Base-by-base conservation (phyloP, 2,888 invertebrate genomes). In the Cryptophagus acutangulus region DNA sequence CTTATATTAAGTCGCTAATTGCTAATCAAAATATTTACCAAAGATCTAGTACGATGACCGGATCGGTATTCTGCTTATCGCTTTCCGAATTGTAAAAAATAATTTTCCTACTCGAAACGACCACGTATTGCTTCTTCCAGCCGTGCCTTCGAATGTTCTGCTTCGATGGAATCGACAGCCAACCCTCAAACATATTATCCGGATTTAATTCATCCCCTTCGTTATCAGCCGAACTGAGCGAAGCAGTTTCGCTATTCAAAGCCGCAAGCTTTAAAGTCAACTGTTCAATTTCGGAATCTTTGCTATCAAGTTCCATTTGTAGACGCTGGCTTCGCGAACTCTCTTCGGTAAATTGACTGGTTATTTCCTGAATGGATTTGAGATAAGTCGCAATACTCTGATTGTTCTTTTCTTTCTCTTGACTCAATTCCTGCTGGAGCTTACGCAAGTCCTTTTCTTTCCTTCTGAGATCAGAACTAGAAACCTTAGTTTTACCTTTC, bases 91-190 rank as follows among this genome's bases (percentile, higher is more conserved):
- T 92, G 67, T 95, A 97, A 74, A 97, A 96, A 51, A 97, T 89
- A 51, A 97, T 94, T 73, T 95, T 95, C 69, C 87, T 86, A 46
- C 93, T 94, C 33, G 94, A 93, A 33, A 96, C 95, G 30, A 96
- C 94, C 30, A 96, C 94, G 68, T 90, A 96, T 69, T 95, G 94
- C 63, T 90, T 90, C 71, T 87, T 89, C 96, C 96, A 97, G 35
- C 95, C 95, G 69, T 94, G 93, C 45, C 92, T 79, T 51, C 89
- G 82, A 53, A 94, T 92, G 69, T 96, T 96, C 70, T 93, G 92
- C 64, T 92, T 93, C 66, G 87, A 90, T 38, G 96, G 96, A 58
- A 95, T 84, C 37, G 91, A 89, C 44, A 97, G 78, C 93, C 94
- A 96, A 41, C 96, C 96, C 70, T 96, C 96, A 58, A 96, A 81